These are phyloP conservation scores for Plectropomus leopardus DNA, from an alignment of 2,113 vertebrate genomes.

Conservation along the genomic window DNA sequence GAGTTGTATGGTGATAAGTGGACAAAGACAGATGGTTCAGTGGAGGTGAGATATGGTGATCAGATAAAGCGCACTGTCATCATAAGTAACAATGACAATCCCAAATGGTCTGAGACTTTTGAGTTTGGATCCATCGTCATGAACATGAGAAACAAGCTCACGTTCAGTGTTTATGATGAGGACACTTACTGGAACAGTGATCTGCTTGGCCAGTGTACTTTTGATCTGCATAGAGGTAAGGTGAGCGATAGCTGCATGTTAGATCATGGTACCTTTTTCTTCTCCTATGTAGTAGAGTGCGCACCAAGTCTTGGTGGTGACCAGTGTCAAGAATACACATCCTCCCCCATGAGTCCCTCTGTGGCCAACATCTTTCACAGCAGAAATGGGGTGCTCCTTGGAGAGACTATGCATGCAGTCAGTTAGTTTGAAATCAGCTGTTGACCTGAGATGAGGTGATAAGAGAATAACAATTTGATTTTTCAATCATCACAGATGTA, in stretches of 20 bases:
- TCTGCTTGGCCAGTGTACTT: constrained; percentile 75
- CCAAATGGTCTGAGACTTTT: constrained; percentile 67
- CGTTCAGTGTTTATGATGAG: constrained; percentile 80
- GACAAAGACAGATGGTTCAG: constrained; percentile 69
- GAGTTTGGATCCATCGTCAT: constrained; percentile 74
- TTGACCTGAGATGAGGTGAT: not conserved
- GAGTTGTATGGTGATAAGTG: constrained; percentile 70
- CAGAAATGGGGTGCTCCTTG: constrained; percentile 70
- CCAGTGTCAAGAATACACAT: constrained; percentile 75
- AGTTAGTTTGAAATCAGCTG: not conserved
- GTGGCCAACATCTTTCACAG: constrained; percentile 63
- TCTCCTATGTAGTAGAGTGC: constrained; percentile 69
- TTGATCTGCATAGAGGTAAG: not conserved
- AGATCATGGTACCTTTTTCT: constrained; percentile 73
- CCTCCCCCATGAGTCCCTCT: constrained; percentile 61
- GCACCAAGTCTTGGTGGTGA: constrained; percentile 76
- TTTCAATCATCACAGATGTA: not conserved
- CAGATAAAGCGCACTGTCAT: constrained; percentile 22
- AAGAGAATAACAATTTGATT: not conserved
- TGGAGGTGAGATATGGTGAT: constrained; percentile 66
- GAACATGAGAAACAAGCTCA: constrained; percentile 34
- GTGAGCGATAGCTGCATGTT: constrained; percentile 59
- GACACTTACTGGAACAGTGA: constrained; percentile 76
- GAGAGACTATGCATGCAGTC: constrained; percentile 4
- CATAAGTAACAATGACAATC: constrained; percentile 75